These are phyloP conservation scores for Saguinus imperator DNA, from an alignment of 2,113 vertebrate species.

Conservation along the genomic window DNA sequence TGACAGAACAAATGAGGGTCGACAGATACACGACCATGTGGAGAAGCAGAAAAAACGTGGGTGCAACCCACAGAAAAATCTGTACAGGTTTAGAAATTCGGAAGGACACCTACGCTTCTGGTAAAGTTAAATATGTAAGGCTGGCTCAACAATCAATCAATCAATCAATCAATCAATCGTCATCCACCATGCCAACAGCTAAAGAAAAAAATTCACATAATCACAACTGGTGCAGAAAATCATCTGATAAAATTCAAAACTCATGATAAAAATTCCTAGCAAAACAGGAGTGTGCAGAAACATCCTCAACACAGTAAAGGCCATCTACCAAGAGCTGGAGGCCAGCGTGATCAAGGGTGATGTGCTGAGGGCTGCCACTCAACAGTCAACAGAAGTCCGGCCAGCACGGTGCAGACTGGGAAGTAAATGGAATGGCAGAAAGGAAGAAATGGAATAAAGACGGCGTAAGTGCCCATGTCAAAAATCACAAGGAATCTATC, in stretches of 20 bases:
- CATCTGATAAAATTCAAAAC: neutral
- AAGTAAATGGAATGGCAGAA: neutral
- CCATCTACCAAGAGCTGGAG: too few relatives aligned
- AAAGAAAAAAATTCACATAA: neutral
- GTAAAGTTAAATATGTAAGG: neutral
- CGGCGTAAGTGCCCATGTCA: neutral
- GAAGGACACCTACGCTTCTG: neutral
- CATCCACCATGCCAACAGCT: neutral
- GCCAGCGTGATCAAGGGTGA: accelerated
- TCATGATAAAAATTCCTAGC: neutral
- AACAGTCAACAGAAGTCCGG: too few relatives aligned
- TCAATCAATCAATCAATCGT: neutral
- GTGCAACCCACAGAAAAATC: too few relatives aligned
- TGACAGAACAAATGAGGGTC: neutral
- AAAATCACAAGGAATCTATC: neutral
- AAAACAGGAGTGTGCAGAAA: accelerated
- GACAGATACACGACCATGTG: neutral
- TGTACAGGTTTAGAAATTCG: neutral
- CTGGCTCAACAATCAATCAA: neutral
- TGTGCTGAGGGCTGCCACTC: too few relatives aligned
- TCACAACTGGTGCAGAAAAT: neutral
- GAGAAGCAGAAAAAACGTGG: neutral
- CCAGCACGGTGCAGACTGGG: neutral
- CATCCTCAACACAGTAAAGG: neutral
- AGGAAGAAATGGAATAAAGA: neutral